Percentiles rank a stretch among this genome's conserved stretches.
Conservation (phyloP, 2,797 vertebrate species). For the Cottoperca gobio region DNA sequence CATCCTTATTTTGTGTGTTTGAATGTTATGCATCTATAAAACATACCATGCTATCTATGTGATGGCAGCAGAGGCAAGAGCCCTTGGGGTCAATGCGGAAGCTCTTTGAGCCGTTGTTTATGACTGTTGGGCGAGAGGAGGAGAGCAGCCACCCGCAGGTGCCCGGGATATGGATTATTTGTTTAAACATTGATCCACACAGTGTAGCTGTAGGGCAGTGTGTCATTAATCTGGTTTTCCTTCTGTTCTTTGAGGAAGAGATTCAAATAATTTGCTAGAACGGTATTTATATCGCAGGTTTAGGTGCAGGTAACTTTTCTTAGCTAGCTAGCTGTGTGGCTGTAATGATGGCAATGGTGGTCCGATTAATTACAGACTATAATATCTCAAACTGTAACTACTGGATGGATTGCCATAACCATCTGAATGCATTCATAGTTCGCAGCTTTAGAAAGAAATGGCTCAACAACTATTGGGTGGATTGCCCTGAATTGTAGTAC, state of each 20-base stretch:
- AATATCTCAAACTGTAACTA: background rate
- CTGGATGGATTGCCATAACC: background rate
- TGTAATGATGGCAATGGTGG: background rate
- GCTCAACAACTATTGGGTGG: background rate
- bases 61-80: constrained; percentile 21
- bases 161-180: constrained; percentile 64
- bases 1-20: constrained; percentile 72
- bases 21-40: constrained; percentile 71
- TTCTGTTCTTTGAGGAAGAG: constrained; percentile 34
- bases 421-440: too few species aligned
- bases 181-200: constrained; percentile 56
- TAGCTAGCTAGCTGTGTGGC: background rate
- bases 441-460: too few species aligned
- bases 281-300: background rate
- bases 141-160: constrained; percentile 20
- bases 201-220: constrained; percentile 23
- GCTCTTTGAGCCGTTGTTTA: constrained; percentile 70
- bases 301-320: background rate
- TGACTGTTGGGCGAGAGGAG: constrained; percentile 36
- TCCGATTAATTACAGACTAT: background rate
- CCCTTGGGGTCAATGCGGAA: constrained; percentile 55
- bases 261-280: constrained; percentile 22
- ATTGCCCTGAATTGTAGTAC: background rate
- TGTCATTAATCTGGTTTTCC: constrained; percentile 45
- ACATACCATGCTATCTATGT: constrained; percentile 37